These are phyloP conservation scores for Madoqua kirkii DNA, from an alignment of 2,113 vertebrate species.

Conservation along the genomic window DNA sequence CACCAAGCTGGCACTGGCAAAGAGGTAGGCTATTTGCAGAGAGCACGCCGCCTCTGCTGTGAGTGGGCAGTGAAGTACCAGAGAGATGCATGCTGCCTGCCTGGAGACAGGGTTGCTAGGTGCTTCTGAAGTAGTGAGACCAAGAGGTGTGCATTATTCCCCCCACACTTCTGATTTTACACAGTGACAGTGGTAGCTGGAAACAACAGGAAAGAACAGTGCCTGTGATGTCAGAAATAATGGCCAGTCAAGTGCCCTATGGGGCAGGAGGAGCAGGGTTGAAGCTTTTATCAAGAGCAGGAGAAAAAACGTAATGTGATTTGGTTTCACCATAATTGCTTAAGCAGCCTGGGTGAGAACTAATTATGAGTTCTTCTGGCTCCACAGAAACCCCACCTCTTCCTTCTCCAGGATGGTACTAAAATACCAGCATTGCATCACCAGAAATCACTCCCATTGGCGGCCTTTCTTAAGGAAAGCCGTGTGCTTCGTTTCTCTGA, in stretches of 20 bases:
- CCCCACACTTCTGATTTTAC: constrained; percentile 69
- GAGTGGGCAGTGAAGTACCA: constrained; percentile 62
- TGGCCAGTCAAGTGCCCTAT: constrained; percentile 33
- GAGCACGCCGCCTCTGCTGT: constrained; percentile 66
- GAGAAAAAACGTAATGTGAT: constrained; percentile 57
- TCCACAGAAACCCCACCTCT: constrained; percentile 65
- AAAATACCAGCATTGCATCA: constrained; percentile 71
- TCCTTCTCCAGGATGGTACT: constrained; percentile 47
- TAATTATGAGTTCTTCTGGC: constrained; percentile 71
- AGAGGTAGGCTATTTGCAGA: constrained; percentile 67
- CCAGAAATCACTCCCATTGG: constrained; percentile 53
- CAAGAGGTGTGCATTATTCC: constrained; percentile 56
- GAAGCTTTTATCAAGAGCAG: constrained; percentile 55
- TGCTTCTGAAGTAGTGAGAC: constrained; percentile 60
- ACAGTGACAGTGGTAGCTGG: constrained; percentile 52
- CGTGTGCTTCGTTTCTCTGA: neutral
- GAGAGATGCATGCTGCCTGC: constrained; percentile 53
- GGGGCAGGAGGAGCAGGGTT: constrained; percentile 16
- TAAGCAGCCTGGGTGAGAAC: constrained; percentile 66
- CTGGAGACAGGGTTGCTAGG: constrained; percentile 72
- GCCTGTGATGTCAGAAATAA: constrained; percentile 40
- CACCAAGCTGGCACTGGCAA: constrained; percentile 45
- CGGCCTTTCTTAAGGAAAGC: constrained; percentile 31
- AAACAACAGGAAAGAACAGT: constrained; percentile 45
- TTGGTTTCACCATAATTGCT: constrained; percentile 69